Evolutionary conservation across 2,888 invertebrate species (phyloP), one percentile per base, ranked within the genome.

Genomic region (Dryomyza anilis): DNA sequence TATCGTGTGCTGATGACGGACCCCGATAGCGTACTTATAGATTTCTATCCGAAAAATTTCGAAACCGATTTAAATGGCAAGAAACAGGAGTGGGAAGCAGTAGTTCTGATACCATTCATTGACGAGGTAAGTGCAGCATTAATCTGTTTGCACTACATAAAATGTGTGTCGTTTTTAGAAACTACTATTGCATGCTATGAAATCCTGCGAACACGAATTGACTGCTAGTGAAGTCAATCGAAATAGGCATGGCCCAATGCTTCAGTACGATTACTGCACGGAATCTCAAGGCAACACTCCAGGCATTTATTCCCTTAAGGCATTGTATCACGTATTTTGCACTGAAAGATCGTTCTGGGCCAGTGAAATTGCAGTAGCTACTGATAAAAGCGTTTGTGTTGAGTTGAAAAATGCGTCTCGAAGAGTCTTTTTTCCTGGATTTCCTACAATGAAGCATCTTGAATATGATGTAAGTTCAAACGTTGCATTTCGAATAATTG

Each of bases 11-110:
- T 97, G 68, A 93, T 96, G 91, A 89, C 89, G 0, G 86, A 86
- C 56, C 87, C 90, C n/a, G 78, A 84, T 16, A 86, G 89, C 70
- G 94, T 95, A 0, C 89, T 95, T 1, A 93, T 98, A 67, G 89
- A 94, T 72, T 98, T 94, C 82, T 99, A 97, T 84, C 98, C 98
- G 0, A 81, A 86, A 58, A 88, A 96, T 71, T 98, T 98, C 81
- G 88, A 92, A 75, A 95, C 95, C 0, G 98, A 98, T 85, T 86
- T 98, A 63, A 98, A 98, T 84, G 98, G 98, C 6, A 98, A 98
- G 82, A 88, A 88, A 74, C 93, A 96, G 76, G 96, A 96, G 71
- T 98, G 98, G 98, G 98, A 97, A 81, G 96, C 96, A 0, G 92
- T 97, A 0, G 94, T 96, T 1, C 86, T 96, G 1, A 93, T 97